Conservation (phyloP, 2,113 vertebrate species). For the Naja naja region DNA sequence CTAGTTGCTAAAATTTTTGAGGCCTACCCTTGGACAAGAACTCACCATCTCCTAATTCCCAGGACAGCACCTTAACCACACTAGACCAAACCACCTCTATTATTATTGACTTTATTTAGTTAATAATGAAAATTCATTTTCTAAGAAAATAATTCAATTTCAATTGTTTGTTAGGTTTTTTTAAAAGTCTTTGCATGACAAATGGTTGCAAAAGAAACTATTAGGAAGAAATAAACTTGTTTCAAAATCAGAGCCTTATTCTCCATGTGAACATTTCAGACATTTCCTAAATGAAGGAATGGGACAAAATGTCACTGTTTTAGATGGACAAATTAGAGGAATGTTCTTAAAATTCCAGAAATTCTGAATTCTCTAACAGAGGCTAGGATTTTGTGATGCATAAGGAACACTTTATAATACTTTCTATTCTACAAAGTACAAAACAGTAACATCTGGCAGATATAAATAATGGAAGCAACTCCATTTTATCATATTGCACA, state of each 20-base stretch:
- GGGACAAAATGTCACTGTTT: not conserved
- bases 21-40: not conserved
- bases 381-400: not conserved
- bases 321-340: not conserved
- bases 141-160: not conserved
- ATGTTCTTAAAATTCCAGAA: not conserved
- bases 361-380: not conserved
- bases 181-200: not conserved
- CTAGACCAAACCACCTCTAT: not conserved
- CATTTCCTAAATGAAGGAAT: not conserved
- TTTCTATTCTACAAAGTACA: conserved; percentile 10
- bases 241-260: not conserved
- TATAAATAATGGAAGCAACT: conserved; percentile 16
- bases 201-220: not conserved
- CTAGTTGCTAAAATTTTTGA: too few relatives aligned
- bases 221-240: not conserved
- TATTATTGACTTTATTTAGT: not conserved
- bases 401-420: not conserved
- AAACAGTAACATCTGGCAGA: conserved; percentile 37
- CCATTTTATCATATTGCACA: conserved; percentile 24
- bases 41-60: not conserved
- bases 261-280: not conserved
- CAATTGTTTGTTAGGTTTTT: not conserved
- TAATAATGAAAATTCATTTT: not conserved
- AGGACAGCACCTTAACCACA: not conserved